Evolutionary conservation across 2,888 invertebrate species (phyloP).

Genomic region (Lithophane ornitopus): DNA sequence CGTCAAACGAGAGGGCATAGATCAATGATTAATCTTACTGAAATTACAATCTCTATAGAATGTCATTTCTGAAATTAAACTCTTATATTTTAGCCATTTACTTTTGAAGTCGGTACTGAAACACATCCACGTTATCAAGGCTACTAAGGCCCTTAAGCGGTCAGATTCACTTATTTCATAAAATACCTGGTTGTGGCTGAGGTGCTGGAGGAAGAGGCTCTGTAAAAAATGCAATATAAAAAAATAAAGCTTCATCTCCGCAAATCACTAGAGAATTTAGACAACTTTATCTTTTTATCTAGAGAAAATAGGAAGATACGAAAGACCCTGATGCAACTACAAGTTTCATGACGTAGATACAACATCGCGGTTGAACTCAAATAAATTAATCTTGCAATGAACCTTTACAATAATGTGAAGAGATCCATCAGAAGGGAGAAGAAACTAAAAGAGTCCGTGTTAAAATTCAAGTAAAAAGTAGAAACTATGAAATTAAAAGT

Average conservation of each 20-base stretch:
- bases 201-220: neutral
- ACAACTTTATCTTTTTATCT: neutral
- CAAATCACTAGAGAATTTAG: neutral
- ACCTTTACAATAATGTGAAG: neutral
- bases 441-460: neutral
- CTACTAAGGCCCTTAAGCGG: neutral
- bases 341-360: neutral
- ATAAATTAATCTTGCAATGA: neutral
- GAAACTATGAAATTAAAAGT: neutral
- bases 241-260: neutral
- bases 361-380: neutral
- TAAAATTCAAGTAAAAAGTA: neutral
- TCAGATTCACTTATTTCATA: neutral
- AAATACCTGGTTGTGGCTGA: conserved; percentile 18
- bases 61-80: neutral
- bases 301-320: neutral
- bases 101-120: neutral
- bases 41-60: neutral
- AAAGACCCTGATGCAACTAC: neutral
- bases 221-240: conserved; percentile 25
- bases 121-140: neutral
- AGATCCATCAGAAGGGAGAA: neutral
- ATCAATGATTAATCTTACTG: neutral
- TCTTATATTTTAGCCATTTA: neutral
- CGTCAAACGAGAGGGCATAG: neutral